A percentile compares a stretch with the other conserved stretches of the same genome.
These are phyloP conservation scores for Meta bourneti DNA, from an alignment of 2,888 invertebrate genomes.

Conservation along the genomic window DNA sequence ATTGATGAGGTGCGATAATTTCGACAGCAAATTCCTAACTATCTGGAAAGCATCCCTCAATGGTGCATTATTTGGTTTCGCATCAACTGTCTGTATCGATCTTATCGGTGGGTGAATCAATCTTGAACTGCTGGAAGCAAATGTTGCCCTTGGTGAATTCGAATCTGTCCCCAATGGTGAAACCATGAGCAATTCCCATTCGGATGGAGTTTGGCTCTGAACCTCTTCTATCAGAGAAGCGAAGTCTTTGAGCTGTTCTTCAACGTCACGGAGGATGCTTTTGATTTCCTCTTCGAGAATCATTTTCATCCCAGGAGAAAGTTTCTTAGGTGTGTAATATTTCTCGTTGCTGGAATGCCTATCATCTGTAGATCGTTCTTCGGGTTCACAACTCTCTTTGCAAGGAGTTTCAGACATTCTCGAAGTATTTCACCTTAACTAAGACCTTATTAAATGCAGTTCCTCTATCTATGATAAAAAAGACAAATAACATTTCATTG, in stretches of 20 bases:
- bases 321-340: not conserved
- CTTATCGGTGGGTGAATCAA: not conserved
- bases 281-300: not conserved
- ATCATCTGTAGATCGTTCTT: no score
- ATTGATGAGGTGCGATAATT: conserved; percentile 10
- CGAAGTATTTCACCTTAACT: no score
- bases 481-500: no score
- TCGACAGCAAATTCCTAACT: conserved; percentile 10
- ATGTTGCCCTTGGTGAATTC: not conserved
- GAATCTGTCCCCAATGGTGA: not conserved
- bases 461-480: no score
- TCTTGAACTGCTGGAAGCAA: not conserved
- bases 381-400: no score
- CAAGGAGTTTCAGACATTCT: no score
- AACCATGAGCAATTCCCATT: not conserved
- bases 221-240: conserved; percentile 7
- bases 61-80: conserved; percentile 9
- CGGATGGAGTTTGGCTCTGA: conserved; percentile 9
- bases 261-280: conserved; percentile 1
- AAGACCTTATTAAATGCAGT: no score
- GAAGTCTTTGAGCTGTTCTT: conserved; percentile 17
- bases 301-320: conserved; percentile 32
- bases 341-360: not conserved
- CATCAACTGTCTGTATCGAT: not conserved
- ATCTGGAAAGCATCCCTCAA: conserved; percentile 43